Evolutionary conservation across 2,888 invertebrate genomes (phyloP).

Genomic region (Odontocolon sp.): DNA sequence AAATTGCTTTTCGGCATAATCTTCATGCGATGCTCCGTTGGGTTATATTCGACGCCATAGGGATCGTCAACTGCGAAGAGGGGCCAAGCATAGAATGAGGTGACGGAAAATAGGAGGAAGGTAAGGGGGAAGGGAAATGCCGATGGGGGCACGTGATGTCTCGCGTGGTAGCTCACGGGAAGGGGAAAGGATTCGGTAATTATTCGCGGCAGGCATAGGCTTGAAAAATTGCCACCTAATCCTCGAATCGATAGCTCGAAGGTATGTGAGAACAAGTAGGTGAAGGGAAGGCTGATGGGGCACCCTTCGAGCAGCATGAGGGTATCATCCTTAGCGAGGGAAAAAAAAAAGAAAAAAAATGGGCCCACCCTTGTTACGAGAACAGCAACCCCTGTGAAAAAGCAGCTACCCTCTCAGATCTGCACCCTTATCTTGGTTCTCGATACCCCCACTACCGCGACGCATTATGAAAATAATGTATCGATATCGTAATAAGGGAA

Average conservation of each 20-base stretch:
- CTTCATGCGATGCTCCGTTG: slow-evolving; percentile 62
- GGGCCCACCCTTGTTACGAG: slow-evolving; percentile 53
- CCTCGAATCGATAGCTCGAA: slow-evolving; percentile 75
- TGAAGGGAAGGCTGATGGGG: slow-evolving; percentile 24
- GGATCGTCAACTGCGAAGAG: slow-evolving; percentile 16
- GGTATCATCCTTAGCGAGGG: slow-evolving; percentile 51
- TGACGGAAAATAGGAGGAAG: slow-evolving; percentile 37
- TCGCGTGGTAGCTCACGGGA: slow-evolving; percentile 4
- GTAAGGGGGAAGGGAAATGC: slow-evolving; percentile 51
- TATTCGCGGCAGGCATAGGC: slow-evolving; percentile 75
- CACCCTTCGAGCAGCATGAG: slow-evolving; percentile 55
- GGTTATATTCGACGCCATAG: slow-evolving; percentile 64
- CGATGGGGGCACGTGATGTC: slow-evolving; percentile 45
- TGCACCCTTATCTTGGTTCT: slow-evolving; percentile 33
- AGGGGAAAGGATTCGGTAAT: slow-evolving; percentile 72
- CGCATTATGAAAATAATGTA: slow-evolving; percentile 77
- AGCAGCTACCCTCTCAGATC: slow-evolving; percentile 58
- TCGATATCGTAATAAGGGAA: slow-evolving; percentile 80
- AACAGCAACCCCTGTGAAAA: slow-evolving; percentile 47
- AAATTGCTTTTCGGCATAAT: slow-evolving; percentile 61
- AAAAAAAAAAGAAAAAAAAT: slow-evolving; percentile 37
- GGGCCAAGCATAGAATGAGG: slow-evolving; percentile 3
- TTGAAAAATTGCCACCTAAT: slow-evolving; percentile 80
- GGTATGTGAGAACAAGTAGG: slow-evolving; percentile 65
- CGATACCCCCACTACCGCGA: slow-evolving; percentile 17